Evolutionary conservation across 2,888 invertebrate species (phyloP).

Genomic region (Allolobophora icterica): DNA sequence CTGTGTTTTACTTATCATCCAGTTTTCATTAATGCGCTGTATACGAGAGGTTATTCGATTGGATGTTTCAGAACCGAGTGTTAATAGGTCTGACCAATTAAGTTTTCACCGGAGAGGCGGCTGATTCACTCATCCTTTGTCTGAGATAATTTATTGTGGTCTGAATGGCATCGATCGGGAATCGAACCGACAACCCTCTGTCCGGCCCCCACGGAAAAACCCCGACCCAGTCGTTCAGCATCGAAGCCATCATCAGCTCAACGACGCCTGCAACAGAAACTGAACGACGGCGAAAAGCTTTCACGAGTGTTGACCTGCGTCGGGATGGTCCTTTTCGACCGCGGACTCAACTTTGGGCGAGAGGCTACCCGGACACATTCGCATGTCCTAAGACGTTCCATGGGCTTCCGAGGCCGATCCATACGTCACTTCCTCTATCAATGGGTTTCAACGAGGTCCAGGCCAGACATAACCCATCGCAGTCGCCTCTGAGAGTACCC

Average conservation of each 20-base stretch:
- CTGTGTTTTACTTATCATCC: not conserved
- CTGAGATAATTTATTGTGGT: not conserved
- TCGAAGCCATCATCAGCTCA: conserved; percentile 20
- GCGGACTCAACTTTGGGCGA: not conserved
- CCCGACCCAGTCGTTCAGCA: not conserved
- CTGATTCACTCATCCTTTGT: not conserved
- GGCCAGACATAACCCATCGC: not conserved
- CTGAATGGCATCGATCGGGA: not conserved
- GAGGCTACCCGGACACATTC: conserved; percentile 3
- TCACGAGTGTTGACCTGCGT: not conserved
- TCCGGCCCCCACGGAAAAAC: not conserved
- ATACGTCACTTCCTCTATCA: not conserved
- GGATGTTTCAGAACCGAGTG: not conserved
- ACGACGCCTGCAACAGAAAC: not conserved
- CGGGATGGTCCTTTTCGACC: not conserved
- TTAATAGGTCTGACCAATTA: not conserved
- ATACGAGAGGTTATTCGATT: not conserved
- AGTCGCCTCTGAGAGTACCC: not conserved
- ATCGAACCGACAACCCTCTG: not conserved
- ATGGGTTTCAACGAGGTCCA: not conserved
- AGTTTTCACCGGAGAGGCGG: not conserved
- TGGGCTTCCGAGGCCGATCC: conserved; percentile 3
- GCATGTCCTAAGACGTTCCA: not conserved
- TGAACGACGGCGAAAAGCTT: not conserved
- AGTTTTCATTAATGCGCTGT: not conserved